phyloP scores from a whole-genome alignment of 2,888 invertebrate genomes.

The Cataglyphis cursor region DNA sequence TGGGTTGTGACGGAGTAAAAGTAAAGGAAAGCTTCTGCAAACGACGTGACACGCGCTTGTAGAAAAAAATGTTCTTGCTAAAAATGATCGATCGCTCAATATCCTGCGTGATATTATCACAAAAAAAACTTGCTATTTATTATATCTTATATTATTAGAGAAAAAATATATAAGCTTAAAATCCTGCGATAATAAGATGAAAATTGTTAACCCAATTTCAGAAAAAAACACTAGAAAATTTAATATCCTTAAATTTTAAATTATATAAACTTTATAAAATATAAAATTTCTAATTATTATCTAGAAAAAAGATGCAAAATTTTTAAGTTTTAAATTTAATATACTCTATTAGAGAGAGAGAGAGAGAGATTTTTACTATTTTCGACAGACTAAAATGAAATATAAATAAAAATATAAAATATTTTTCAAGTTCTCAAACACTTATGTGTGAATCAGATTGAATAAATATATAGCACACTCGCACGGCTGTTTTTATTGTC shows the following conservation, averaged over 20 bases:
- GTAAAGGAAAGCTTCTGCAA: constrained; percentile 45
- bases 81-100: constrained; percentile 53
- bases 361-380: not conserved
- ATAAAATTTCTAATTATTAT: not conserved
- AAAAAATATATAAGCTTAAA: not conserved
- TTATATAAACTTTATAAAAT: not conserved
- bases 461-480: not conserved
- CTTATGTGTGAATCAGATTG: not conserved
- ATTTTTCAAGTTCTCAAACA: not conserved
- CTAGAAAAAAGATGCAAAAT: not conserved
- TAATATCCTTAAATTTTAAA: not conserved
- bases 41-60: constrained; percentile 45
- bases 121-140: not conserved
- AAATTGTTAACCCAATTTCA: not conserved
- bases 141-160: not conserved
- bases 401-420: not conserved
- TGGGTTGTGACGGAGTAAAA: constrained; percentile 24
- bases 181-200: not conserved
- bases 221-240: not conserved
- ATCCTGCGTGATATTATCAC: constrained; percentile 15
- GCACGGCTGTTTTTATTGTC: not conserved
- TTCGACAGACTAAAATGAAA: not conserved
- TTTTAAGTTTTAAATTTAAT: not conserved
- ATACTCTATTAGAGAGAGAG: not conserved
- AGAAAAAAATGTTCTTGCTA: constrained; percentile 49